phyloP scores from a whole-genome alignment of 2,888 invertebrate species.

The Heliconius cydno region DNA sequence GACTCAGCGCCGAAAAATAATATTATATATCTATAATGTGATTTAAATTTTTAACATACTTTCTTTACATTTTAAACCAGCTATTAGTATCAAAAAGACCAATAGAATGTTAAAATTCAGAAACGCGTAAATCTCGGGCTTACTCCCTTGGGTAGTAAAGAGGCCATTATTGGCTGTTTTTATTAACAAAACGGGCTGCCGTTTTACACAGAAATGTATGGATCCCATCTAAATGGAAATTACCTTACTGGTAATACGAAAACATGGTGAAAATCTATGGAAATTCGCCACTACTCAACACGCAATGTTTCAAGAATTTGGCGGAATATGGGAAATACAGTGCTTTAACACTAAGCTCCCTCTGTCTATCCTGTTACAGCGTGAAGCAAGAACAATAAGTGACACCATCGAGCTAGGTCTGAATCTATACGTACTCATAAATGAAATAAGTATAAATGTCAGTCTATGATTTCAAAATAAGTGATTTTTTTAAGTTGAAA shows the following conservation, averaged over 20 bases:
- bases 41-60: neutral
- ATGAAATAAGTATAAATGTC: no score
- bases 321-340: no score
- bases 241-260: neutral
- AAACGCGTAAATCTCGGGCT: constrained; percentile 25
- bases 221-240: constrained; percentile 21
- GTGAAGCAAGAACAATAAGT: neutral
- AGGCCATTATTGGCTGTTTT: constrained; percentile 5
- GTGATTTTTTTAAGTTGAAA: no score
- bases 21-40: no score
- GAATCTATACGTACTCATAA: no score
- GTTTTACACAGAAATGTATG: constrained; percentile 13
- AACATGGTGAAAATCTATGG: neutral
- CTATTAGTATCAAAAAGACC: neutral
- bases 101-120: constrained; percentile 13
- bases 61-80: neutral
- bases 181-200: constrained; percentile 19
- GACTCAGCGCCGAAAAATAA: no score
- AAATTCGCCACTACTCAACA: no score
- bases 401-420: no score
- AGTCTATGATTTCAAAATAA: no score
- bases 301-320: no score
- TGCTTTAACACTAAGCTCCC: neutral
- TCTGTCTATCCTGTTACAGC: neutral
- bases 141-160: constrained; percentile 19